Conservation (phyloP, 2,797 vertebrate genomes). For the Hydrophis major region DNA sequence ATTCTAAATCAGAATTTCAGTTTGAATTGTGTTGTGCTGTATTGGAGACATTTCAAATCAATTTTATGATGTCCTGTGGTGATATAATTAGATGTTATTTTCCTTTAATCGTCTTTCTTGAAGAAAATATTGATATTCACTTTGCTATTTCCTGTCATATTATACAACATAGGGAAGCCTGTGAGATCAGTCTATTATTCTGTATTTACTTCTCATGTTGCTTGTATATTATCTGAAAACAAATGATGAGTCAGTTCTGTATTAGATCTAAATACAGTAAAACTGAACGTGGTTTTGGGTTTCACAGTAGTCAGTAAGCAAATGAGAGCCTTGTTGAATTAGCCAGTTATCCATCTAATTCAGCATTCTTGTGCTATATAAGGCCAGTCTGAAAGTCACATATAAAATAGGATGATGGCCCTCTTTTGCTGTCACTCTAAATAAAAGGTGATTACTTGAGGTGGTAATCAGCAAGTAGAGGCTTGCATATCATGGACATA, state of each 20-base stretch:
- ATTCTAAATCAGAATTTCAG: background rate
- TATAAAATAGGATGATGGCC: background rate
- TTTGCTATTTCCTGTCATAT: background rate
- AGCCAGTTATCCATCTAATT: background rate
- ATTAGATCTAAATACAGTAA: background rate
- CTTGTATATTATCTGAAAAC: background rate
- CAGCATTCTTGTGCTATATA: background rate
- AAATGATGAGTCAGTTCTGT: background rate
- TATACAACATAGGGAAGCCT: background rate
- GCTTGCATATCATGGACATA: background rate
- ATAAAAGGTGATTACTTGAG: background rate
- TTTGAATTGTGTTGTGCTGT: background rate
- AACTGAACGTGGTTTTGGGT: background rate
- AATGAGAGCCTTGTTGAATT: background rate
- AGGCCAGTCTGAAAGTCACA: background rate
- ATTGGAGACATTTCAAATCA: background rate
- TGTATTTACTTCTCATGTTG: background rate
- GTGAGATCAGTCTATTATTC: background rate
- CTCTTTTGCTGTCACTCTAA: background rate
- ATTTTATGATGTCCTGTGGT: background rate
- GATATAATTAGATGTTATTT: background rate
- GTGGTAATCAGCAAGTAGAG: background rate
- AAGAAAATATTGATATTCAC: background rate
- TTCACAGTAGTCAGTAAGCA: background rate
- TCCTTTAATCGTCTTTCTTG: background rate